Conservation (phyloP, 2,888 invertebrate genomes). For the Platycheirus rosarum region DNA sequence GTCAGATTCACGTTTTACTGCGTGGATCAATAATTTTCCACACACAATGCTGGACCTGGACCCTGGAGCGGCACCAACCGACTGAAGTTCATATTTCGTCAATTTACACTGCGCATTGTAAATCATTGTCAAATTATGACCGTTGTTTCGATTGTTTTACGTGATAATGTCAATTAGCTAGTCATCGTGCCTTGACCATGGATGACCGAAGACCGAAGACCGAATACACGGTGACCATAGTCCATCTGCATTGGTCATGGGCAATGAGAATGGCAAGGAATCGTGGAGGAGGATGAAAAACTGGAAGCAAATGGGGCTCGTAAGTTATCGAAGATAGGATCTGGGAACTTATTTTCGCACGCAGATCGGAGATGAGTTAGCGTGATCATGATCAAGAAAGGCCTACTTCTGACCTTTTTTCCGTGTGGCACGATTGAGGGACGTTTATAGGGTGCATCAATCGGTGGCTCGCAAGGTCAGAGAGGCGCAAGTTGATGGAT, state of each 20-base stretch:
- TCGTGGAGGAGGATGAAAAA: conserved; percentile 8
- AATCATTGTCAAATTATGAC: conserved; percentile 74
- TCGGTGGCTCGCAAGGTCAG: conserved; percentile 35
- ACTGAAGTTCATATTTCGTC: conserved; percentile 56
- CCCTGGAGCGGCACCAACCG: too few species aligned
- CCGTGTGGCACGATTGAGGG: conserved; percentile 1
- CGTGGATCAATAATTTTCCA: conserved; percentile 70
- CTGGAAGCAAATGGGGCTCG: conserved; percentile 59
- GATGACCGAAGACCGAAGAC: conserved; percentile 19
- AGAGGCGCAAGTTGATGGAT: conserved; percentile 33
- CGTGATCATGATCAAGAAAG: conserved; percentile 58
- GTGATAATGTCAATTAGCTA: conserved; percentile 73
- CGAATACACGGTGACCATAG: neutral
- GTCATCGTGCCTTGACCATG: conserved; percentile 58
- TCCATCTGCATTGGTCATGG: conserved; percentile 20
- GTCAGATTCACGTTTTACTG: conserved; percentile 69
- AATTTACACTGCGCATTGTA: conserved; percentile 69
- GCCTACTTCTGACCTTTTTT: conserved; percentile 57
- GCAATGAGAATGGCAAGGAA: conserved; percentile 16
- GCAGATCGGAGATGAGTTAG: conserved; percentile 51
- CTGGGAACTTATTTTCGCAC: conserved; percentile 60
- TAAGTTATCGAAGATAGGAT: conserved; percentile 46
- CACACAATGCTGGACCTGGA: conserved; percentile 6
- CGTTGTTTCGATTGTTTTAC: conserved; percentile 70
- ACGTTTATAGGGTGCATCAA: conserved; percentile 41